Evolutionary conservation across 1,140 invertebrate genomes (phyloP), one percentile per base, ranked within the genome.

Genomic region (Meloidogyne hapla): DNA sequence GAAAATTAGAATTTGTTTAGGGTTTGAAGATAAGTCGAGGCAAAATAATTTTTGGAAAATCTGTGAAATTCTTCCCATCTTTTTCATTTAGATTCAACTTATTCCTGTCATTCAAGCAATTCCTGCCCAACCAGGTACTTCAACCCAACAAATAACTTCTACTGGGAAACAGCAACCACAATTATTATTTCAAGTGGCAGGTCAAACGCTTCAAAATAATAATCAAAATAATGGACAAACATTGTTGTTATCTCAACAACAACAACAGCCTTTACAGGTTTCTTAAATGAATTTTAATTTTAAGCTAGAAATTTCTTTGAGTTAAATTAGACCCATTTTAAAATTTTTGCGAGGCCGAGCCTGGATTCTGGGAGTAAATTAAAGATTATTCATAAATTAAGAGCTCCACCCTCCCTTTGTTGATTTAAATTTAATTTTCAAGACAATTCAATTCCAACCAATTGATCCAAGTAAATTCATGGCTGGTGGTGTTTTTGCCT

Each of bases 41-140:
- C 13, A 18, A 21, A 5, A 42, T 33, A 42, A 25, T 33, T 33
- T 33, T 33, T n/a, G 5, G 5, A 26, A n/a, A 42, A 9, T 26
- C n/a, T n/a, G n/a, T n/a, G n/a, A n/a, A n/a, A n/a, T 18, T 68
- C 66, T 42, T 42, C 21, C 66, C 4, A n/a, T 42, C 66, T 10
- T 23, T 23, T 9, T 5, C 62, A 63, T 26, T 26, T 40, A 78
- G 77, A 56, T 78, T 23, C 56, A 63, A 62, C 69, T 79, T 64
- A 65, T 78, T 13, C 77, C 75, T 56, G 28, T 78, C 15, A 72
- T 79, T 33, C 77, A 78, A 38, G 38, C 77, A 13, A 70, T 71
- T 26, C 26, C 62, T 38, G 61, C 67, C 15, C 69, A 48, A 21
- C 10, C 75, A 1, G 13, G 18, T 13, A 64, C 15, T 63, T n/a